These are phyloP conservation scores for Homarus gammarus DNA, from an alignment of 2,888 invertebrate species.

Conservation along the genomic window DNA sequence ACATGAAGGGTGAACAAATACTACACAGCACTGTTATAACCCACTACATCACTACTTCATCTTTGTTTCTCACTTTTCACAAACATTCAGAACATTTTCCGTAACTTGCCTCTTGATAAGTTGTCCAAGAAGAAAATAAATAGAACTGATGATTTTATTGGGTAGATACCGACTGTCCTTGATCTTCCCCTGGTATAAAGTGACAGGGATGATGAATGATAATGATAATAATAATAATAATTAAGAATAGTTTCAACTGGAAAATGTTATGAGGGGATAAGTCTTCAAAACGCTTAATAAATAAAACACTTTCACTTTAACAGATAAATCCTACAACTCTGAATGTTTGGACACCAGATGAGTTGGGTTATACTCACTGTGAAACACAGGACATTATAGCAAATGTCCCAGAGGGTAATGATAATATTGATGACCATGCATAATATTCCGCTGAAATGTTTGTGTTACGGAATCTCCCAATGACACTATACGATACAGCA, in stretches of 20 bases:
- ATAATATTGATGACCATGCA: too few relatives aligned
- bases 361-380: too few relatives aligned
- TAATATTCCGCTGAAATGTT: too few relatives aligned
- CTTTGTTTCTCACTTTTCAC: too few relatives aligned
- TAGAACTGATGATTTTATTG: neutral
- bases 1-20: constrained; percentile 34
- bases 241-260: too few relatives aligned
- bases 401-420: too few relatives aligned
- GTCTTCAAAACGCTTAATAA: too few relatives aligned
- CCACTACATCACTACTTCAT: neutral
- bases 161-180: neutral
- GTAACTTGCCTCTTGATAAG: neutral
- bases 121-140: neutral
- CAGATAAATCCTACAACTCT: too few relatives aligned
- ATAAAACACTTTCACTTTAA: too few relatives aligned
- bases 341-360: too few relatives aligned
- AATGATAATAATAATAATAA: neutral
- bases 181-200: neutral
- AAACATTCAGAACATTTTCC: neutral
- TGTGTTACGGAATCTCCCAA: neutral
- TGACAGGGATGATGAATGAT: neutral
- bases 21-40: constrained; percentile 12
- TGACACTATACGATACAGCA: neutral
- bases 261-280: too few relatives aligned
- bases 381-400: too few relatives aligned